Conservation (phyloP, 2,888 invertebrate species). For the Liopterus haemorrhoidalis region DNA sequence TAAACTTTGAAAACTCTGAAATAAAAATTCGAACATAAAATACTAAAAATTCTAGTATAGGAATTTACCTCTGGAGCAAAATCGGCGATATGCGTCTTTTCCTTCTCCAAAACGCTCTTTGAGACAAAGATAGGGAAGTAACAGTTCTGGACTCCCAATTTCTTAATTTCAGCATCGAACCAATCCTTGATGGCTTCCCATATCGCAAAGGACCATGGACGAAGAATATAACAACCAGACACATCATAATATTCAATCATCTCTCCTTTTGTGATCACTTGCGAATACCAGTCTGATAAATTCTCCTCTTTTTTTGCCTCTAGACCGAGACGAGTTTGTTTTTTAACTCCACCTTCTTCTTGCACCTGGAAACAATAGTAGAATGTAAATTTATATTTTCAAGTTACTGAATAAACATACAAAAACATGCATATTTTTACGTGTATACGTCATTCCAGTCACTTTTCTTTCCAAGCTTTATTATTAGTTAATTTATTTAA, state of each 20-base stretch:
- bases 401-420: no score
- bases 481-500: no score
- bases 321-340: constrained; percentile 87
- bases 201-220: constrained; percentile 94
- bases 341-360: constrained; percentile 60
- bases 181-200: constrained; percentile 89
- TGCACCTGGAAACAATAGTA: constrained; percentile 35
- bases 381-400: no score
- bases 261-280: constrained; percentile 86
- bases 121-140: constrained; percentile 99
- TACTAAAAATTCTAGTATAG: no score
- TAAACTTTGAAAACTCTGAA: no score
- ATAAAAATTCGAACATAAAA: no score
- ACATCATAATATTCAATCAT: constrained; percentile 99
- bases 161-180: constrained; percentile 81
- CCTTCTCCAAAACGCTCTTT: constrained; percentile 79
- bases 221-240: constrained; percentile 96
- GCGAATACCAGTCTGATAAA: constrained; percentile 96
- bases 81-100: constrained; percentile 95
- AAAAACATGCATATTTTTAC: no score
- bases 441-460: no score
- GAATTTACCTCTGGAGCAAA: constrained; percentile 93
- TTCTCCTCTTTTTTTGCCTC: constrained; percentile 91
- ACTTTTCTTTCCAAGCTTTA: no score
- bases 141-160: constrained; percentile 90